Conservation (phyloP, 2,113 vertebrate genomes). For the Hyperoodon ampullatus region DNA sequence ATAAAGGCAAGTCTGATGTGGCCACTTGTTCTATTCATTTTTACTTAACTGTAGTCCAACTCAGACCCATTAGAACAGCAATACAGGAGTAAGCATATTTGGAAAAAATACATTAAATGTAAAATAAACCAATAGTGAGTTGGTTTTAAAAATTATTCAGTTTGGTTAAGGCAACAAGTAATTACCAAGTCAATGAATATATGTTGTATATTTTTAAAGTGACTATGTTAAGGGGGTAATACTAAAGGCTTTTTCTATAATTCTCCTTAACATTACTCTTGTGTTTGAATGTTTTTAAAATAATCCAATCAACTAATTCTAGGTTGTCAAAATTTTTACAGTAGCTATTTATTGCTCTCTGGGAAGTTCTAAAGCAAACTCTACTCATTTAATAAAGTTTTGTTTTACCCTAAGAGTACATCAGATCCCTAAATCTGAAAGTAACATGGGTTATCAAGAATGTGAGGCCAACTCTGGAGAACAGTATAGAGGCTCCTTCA, state of each 20-base stretch:
- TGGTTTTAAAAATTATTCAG: background rate
- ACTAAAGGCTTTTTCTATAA: background rate
- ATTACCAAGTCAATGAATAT: background rate
- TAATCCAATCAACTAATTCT: background rate
- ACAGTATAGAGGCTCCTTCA: background rate
- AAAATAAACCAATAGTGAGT: background rate
- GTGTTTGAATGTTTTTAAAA: slow-evolving; percentile 7
- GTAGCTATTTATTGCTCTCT: background rate
- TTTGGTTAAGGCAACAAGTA: background rate
- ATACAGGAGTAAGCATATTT: background rate
- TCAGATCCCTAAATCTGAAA: background rate
- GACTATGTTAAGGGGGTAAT: background rate
- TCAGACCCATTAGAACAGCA: background rate
- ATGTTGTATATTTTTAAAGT: background rate
- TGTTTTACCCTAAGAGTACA: background rate
- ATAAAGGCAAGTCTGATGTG: slow-evolving; percentile 48
- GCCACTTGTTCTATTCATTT: background rate
- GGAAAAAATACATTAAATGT: background rate
- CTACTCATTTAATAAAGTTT: background rate
- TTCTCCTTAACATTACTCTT: slow-evolving; percentile 9
- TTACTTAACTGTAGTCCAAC: background rate
- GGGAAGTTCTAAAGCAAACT: slow-evolving; percentile 3
- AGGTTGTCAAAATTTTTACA: background rate
- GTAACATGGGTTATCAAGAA: background rate
- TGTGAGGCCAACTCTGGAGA: background rate